Conservation (phyloP, 2,888 invertebrate species). For the Hecatera dysodea region DNA sequence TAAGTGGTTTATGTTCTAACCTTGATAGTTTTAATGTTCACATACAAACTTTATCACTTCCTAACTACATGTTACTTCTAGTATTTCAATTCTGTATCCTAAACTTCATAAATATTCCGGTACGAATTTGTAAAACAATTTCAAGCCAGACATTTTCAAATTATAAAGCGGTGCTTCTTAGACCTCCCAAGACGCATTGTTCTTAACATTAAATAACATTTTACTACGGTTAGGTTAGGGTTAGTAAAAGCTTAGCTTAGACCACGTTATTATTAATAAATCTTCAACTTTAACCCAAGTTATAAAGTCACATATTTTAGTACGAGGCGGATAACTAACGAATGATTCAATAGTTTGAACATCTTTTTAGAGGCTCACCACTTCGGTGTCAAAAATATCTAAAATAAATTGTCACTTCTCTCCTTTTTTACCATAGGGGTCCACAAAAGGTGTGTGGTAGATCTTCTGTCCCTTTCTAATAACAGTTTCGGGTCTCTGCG, state of each 20-base stretch:
- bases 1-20: not conserved
- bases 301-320: constrained; percentile 22
- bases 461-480: constrained; percentile 68
- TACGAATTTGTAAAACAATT: constrained; percentile 51
- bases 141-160: constrained; percentile 48
- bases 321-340: constrained; percentile 1
- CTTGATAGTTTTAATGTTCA: not conserved
- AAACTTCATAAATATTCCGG: constrained; percentile 44
- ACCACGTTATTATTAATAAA: constrained; percentile 38
- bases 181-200: constrained; percentile 60
- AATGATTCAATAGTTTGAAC: constrained; percentile 35
- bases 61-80: constrained; percentile 26
- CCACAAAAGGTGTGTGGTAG: constrained; percentile 71
- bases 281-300: constrained; percentile 1
- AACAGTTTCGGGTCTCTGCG: constrained; percentile 61
- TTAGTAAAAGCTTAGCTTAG: constrained; percentile 50
- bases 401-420: constrained; percentile 68
- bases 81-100: constrained; percentile 37
- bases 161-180: constrained; percentile 52
- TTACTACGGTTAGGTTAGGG: constrained; percentile 38
- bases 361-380: constrained; percentile 53
- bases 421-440: constrained; percentile 59
- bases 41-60: constrained; percentile 30
- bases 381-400: constrained; percentile 65
- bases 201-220: constrained; percentile 30